These are phyloP conservation scores for Alligator mississippiensis DNA, from an alignment of 2,113 vertebrate species.

Conservation along the genomic window DNA sequence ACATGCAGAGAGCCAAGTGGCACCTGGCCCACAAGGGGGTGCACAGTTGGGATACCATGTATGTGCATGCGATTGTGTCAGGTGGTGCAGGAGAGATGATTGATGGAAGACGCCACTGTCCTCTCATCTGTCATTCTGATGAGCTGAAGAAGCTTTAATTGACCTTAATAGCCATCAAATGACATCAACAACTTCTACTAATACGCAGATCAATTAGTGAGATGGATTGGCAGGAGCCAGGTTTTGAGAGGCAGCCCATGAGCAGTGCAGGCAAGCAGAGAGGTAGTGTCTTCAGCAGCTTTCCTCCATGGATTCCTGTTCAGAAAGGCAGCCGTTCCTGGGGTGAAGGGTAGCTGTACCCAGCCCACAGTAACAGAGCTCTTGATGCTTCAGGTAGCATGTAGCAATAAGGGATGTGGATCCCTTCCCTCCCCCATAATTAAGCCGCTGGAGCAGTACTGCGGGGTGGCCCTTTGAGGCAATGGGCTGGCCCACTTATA, in stretches of 20 bases:
- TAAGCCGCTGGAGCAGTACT: too few species aligned
- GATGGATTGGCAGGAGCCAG: not conserved
- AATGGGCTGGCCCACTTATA: too few species aligned
- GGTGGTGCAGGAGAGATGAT: not conserved
- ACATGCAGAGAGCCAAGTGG: not conserved
- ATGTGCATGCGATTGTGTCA: not conserved
- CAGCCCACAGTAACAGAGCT: not conserved
- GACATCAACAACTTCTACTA: slow-evolving; percentile 64
- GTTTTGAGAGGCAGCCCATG: not conserved
- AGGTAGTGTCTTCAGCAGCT: not conserved
- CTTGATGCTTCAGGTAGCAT: not conserved
- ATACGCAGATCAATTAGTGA: slow-evolving; percentile 37
- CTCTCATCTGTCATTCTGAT: slow-evolving; percentile 72
- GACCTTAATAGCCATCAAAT: slow-evolving; percentile 75
- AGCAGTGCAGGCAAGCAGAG: not conserved
- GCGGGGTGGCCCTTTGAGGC: too few species aligned
- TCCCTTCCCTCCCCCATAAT: too few species aligned
- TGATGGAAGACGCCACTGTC: not conserved
- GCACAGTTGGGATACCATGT: too few species aligned
- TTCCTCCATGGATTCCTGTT: not conserved
- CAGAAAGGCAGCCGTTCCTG: not conserved
- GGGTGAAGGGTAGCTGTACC: too few species aligned
- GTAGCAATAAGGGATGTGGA: too few species aligned
- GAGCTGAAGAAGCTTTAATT: slow-evolving; percentile 67
- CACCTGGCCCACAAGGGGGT: too few species aligned